Conservation (phyloP, 2,888 invertebrate species). For the Tachina grossa region DNA sequence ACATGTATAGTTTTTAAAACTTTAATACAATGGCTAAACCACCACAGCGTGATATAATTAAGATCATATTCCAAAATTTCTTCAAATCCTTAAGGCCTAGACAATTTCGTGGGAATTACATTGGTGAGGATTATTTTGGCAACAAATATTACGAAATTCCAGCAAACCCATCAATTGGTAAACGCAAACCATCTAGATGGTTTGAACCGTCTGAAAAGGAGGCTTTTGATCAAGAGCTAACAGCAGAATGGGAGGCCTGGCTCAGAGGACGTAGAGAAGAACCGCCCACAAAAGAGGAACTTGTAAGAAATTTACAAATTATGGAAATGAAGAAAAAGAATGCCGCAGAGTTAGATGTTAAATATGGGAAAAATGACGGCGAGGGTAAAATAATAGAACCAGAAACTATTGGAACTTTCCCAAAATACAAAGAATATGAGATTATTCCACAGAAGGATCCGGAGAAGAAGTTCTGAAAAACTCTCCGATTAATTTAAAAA, state of each 20-base stretch:
- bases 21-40: slow-evolving; percentile 76
- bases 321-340: slow-evolving; percentile 89
- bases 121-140: slow-evolving; percentile 91
- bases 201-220: slow-evolving; percentile 87
- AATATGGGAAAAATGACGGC: slow-evolving; percentile 83
- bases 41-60: slow-evolving; percentile 80
- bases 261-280: slow-evolving; percentile 87
- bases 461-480: slow-evolving; percentile 73
- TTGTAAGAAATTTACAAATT: slow-evolving; percentile 87
- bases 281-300: slow-evolving; percentile 89
- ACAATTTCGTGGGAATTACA: slow-evolving; percentile 84
- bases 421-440: slow-evolving; percentile 85
- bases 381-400: slow-evolving; percentile 72
- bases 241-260: slow-evolving; percentile 96
- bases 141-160: slow-evolving; percentile 92
- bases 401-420: slow-evolving; percentile 81
- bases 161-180: slow-evolving; percentile 86
- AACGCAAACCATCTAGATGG: slow-evolving; percentile 87
- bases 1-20: background rate
- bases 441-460: slow-evolving; percentile 79
- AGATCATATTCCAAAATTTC: slow-evolving; percentile 81
- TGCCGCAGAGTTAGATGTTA: slow-evolving; percentile 87
- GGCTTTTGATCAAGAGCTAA: slow-evolving; percentile 88
- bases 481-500: slow-evolving; percentile 39
- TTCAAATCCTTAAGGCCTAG: slow-evolving; percentile 83